Base-by-base conservation (phyloP, 1,140 invertebrate genomes). In the Brachionus plicatilis region DNA sequence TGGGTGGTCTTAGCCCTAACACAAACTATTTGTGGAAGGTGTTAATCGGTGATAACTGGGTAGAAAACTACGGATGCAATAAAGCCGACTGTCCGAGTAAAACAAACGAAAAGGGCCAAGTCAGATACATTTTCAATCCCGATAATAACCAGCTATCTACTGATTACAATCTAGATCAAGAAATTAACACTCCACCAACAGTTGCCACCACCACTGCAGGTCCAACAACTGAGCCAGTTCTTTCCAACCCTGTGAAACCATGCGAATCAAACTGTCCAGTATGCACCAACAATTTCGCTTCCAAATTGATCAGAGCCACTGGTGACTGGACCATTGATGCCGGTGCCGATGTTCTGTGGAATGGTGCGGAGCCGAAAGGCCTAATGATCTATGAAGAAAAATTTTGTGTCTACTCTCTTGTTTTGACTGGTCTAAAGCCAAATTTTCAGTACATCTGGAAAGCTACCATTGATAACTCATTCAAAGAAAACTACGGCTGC, bases 401-500 rank as follows among this genome's bases (percentile, higher is more conserved):
- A 47, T 47, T 47, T 47, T 83, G 82, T 70, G 17, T 72, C 12
- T 83, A 83, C 47, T 33, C 53, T 14, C 60, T 83, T 1, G 27
- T 83, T 68, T 47, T 83, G 27, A 68, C 65, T 47, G 82, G 82
- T 45, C 24, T 83, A 11, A 83, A 68, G 43, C 11, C 41, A 56
- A 83, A 72, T 72, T 68, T 56, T 20, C 43, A 68, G 33, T 83
- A 83, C 65, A 47, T n/a, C 17, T 83, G 82, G 82, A 83, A 83
- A 83, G 68, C 53, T 17, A 83, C 82, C 11, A 68, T 83, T 47
- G 82, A 83, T 41, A 72, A 72, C 47, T 20, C 82, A 50, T 83
- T 53, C 14, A 41, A 53, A 65, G 79, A 82, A 27, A 82, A 82
- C 20, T 82, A 82, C 56, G 79, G 79, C 47, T 68, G 82, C 47